Conservation (phyloP, 2,888 invertebrate genomes). For the Synergus umbraculus region DNA sequence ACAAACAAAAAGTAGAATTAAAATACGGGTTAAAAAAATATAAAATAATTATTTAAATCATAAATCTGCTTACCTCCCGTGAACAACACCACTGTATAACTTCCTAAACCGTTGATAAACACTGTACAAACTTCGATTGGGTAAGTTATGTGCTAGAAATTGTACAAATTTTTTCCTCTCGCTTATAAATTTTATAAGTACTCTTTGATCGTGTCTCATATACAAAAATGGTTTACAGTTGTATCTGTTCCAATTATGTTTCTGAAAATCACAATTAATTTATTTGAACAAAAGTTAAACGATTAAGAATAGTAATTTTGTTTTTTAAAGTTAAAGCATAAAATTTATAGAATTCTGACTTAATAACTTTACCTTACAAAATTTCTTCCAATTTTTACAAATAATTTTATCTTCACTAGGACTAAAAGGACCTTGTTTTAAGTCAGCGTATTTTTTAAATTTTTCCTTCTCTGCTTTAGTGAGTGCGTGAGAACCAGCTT, state of each 20-base stretch:
- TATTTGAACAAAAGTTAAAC: neutral
- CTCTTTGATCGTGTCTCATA: slow-evolving; percentile 55
- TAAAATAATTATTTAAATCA: neutral
- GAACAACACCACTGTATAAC: slow-evolving; percentile 57
- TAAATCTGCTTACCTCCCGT: slow-evolving; percentile 54
- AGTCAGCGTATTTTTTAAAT: slow-evolving; percentile 58
- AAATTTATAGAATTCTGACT: neutral
- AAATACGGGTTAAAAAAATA: neutral
- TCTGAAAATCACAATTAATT: slow-evolving; percentile 55
- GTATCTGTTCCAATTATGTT: slow-evolving; percentile 63
- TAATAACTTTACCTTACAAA: slow-evolving; percentile 64
- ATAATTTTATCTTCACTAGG: slow-evolving; percentile 64
- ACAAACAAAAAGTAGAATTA: slow-evolving; percentile 24
- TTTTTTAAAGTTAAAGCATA: neutral
- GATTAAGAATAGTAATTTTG: neutral
- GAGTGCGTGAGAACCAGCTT: slow-evolving; percentile 58
- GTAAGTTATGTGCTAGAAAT: slow-evolving; percentile 69
- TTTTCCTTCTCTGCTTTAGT: slow-evolving; percentile 50
- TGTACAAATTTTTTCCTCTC: slow-evolving; percentile 70
- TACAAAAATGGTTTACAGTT: slow-evolving; percentile 64
- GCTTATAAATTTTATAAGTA: slow-evolving; percentile 53
- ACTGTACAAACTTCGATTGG: slow-evolving; percentile 69
- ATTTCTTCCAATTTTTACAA: slow-evolving; percentile 67
- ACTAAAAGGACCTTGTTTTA: slow-evolving; percentile 62
- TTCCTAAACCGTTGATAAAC: slow-evolving; percentile 70